phyloP scores from a whole-genome alignment of 2,113 vertebrate genomes.

The Typhlomys cinereus region DNA sequence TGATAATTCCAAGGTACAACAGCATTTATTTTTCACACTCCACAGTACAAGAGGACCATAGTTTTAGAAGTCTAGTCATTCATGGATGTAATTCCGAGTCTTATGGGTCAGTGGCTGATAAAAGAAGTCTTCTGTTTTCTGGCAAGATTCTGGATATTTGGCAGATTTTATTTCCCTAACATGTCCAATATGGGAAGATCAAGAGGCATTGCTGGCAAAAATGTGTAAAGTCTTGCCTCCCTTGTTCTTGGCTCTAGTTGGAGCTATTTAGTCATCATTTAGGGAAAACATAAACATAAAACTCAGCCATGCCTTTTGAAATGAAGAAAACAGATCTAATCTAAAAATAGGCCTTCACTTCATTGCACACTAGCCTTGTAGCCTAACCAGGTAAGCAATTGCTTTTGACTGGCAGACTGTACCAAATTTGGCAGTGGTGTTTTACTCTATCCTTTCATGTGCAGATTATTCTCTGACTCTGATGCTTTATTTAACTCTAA shows the following conservation, averaged over 20 bases:
- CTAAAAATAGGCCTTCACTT: slow-evolving; percentile 56
- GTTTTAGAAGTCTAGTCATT: not conserved
- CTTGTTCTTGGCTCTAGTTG: slow-evolving; percentile 34
- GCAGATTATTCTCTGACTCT: not conserved
- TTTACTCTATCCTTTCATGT: not conserved
- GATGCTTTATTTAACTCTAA: slow-evolving; percentile 42
- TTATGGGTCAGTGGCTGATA: slow-evolving; percentile 13
- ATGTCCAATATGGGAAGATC: not conserved
- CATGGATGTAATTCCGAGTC: not conserved
- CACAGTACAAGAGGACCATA: not conserved
- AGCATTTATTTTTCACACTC: slow-evolving; percentile 1
- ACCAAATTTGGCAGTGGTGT: not conserved
- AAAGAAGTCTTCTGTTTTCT: not conserved
- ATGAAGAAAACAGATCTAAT: not conserved
- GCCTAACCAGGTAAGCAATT: not conserved
- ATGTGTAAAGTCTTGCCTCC: not conserved
- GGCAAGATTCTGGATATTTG: slow-evolving; percentile 28
- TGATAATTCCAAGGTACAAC: not conserved
- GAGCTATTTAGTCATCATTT: slow-evolving; percentile 20
- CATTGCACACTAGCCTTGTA: not conserved
- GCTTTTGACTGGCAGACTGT: not conserved
- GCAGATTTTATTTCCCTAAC: slow-evolving; percentile 36
- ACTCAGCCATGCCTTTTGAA: slow-evolving; percentile 34
- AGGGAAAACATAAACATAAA: slow-evolving; percentile 41
- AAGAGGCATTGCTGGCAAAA: slow-evolving; percentile 25